These are phyloP conservation scores for Meloidogyne floridensis DNA, from an alignment of 1,140 invertebrate genomes.

Conservation along the genomic window DNA sequence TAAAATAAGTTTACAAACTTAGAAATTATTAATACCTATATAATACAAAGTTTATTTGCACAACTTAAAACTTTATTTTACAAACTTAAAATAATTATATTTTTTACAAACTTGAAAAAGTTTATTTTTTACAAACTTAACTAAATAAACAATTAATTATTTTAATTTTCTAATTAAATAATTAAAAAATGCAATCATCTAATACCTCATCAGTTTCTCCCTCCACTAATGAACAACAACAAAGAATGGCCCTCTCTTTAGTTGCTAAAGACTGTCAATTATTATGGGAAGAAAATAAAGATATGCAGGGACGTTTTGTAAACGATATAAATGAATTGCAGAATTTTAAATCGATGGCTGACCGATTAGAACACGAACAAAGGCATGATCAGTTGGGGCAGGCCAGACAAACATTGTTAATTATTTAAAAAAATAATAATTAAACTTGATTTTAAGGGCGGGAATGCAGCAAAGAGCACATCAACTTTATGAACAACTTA, in stretches of 20 bases:
- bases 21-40: too few relatives aligned
- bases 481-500: conserved; percentile 56
- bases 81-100: too few relatives aligned
- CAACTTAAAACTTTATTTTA: too few relatives aligned
- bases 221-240: background rate
- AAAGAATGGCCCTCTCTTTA: conserved; percentile 17
- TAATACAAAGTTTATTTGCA: too few relatives aligned
- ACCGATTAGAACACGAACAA: conserved; percentile 54
- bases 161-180: background rate
- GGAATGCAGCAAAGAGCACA: conserved; percentile 58
- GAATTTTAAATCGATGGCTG: conserved; percentile 57
- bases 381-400: conserved; percentile 51
- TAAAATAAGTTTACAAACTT: too few relatives aligned
- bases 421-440: background rate
- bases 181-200: background rate
- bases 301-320: conserved; percentile 62
- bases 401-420: conserved; percentile 44
- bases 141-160: too few relatives aligned
- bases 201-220: conserved; percentile 12
- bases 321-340: conserved; percentile 60
- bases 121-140: too few relatives aligned
- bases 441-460: background rate
- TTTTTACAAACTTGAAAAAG: too few relatives aligned
- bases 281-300: conserved; percentile 66
- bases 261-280: conserved; percentile 59